A percentile compares a stretch with the other conserved stretches of the same genome.
These are phyloP conservation scores for Mayetiola destructor DNA, from an alignment of 2,888 invertebrate species.

Conservation along the genomic window DNA sequence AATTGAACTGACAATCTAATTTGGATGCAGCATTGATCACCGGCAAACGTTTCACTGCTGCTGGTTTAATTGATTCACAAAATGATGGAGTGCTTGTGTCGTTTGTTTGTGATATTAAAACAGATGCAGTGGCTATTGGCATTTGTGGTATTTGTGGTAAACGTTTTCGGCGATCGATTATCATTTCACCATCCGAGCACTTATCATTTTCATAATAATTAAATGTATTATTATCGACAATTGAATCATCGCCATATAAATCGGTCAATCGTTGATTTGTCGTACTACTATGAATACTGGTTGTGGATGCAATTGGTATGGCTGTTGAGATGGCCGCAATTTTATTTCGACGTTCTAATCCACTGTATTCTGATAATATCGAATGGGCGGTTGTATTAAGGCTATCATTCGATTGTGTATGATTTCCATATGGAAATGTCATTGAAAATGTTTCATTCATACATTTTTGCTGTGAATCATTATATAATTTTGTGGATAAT, in stretches of 20 bases:
- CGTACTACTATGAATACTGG: neutral
- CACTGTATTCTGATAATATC: constrained; percentile 3
- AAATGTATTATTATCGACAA: too few species aligned
- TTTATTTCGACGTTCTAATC: constrained; percentile 1
- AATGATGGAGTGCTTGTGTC: too few species aligned
- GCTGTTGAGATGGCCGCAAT: neutral
- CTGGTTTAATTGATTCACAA: neutral
- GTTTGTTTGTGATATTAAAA: neutral
- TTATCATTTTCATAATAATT: too few species aligned
- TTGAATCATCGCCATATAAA: neutral
- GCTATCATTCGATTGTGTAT: constrained; percentile 4
- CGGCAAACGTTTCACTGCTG: constrained; percentile 2
- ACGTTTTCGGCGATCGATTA: constrained; percentile 8
- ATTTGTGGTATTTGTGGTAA: neutral
- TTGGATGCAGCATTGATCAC: constrained; percentile 1
- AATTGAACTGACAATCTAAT: too few species aligned
- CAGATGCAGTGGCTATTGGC: neutral
- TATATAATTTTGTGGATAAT: neutral
- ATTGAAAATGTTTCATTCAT: neutral
- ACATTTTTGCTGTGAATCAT: neutral
- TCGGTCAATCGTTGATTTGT: constrained; percentile 5
- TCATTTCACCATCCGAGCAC: too few species aligned
- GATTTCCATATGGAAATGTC: neutral
- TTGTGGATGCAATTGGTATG: neutral
- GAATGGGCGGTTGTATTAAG: constrained; percentile 11